Evolutionary conservation across 2,888 invertebrate genomes (phyloP), one percentile per base, ranked within the genome.

Genomic region (Agriotes lineatus): DNA sequence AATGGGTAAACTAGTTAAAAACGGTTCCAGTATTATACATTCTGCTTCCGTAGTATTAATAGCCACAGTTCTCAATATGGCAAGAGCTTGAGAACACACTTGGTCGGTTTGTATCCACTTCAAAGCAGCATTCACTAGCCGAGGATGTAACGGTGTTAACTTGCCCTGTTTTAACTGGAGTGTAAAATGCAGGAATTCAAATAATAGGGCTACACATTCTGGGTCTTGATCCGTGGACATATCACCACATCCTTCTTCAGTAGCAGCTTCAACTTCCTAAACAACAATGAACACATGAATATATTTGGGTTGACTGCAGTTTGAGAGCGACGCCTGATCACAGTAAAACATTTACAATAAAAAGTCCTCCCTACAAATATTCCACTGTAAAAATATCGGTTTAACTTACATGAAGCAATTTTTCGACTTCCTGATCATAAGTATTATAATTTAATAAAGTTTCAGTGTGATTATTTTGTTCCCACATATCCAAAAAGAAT

Each of bases 401-500:
- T n/a, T 4, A 10, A 37, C 20, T 74, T 71, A 82, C 82, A 10
- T 78, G 72, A 20, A 87, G 72, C 66, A 87, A 79, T 35, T 77
- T 76, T 56, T 82, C 77, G 0, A 87, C 79, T 71, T 86, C 83
- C 35, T 74, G 75, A 0, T 76, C 76, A 69, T 86, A 87, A 63
- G 74, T 71, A 14, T 76, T 73, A 75, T 77, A 80, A 48, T 67
- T 59, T 35, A 71, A 20, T 30, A 76, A 72, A 57, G 68, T 67
- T 35, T 71, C 67, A 14, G 73, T 70, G 42, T 72, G 67, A 59
- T 69, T 73, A 33, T 81, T 81, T 60, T 84, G 84, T 59, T 83
- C 78, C 58, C 82, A 80, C 25, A 86, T 83, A 72, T 88, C 88
- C 18, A 86, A 78, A 73, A 87, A 88, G 75, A 88, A 88, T 58